These are phyloP conservation scores for Hyles vespertilio DNA, from an alignment of 1,140 invertebrate species.

Conservation along the genomic window DNA sequence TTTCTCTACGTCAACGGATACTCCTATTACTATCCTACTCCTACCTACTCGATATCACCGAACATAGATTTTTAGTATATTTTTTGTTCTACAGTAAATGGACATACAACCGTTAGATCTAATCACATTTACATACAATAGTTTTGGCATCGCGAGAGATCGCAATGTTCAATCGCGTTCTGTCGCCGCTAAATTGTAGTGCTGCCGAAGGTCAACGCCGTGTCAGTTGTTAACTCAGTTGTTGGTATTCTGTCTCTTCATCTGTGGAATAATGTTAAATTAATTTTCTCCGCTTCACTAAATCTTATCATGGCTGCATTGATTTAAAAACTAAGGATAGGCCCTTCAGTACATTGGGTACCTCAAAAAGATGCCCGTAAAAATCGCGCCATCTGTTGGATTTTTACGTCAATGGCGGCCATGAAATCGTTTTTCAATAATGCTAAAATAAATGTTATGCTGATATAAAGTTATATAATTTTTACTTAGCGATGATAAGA, in stretches of 20 bases:
- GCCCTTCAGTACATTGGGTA: too few species aligned
- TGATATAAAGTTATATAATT: too few species aligned
- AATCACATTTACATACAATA: conserved; percentile 48
- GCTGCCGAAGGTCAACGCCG: conserved; percentile 15
- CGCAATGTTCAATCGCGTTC: not conserved
- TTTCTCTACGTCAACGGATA: conserved; percentile 54
- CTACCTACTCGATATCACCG: conserved; percentile 39
- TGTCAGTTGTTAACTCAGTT: conserved; percentile 26
- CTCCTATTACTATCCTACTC: conserved; percentile 36
- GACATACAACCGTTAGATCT: conserved; percentile 60
- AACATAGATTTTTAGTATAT: conserved; percentile 33
- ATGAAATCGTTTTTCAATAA: too few species aligned
- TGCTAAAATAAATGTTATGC: too few species aligned
- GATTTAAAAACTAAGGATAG: too few species aligned
- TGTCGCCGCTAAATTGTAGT: conserved; percentile 1
- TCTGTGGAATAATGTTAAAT: conserved; percentile 33
- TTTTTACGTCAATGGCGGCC: too few species aligned
- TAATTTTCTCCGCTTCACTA: too few species aligned
- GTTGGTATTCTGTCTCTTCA: conserved; percentile 47
- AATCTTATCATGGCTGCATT: too few species aligned
- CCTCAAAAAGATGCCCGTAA: too few species aligned
- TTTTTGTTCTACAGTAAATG: conserved; percentile 61
- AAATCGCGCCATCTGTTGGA: too few species aligned
- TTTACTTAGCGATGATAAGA: too few species aligned
- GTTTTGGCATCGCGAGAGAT: conserved; percentile 66